Percentiles rank a stretch among this genome's conserved stretches.
Evolutionary conservation across 2,113 vertebrate species (phyloP).

Genomic region (Falcunculus frontatus): DNA sequence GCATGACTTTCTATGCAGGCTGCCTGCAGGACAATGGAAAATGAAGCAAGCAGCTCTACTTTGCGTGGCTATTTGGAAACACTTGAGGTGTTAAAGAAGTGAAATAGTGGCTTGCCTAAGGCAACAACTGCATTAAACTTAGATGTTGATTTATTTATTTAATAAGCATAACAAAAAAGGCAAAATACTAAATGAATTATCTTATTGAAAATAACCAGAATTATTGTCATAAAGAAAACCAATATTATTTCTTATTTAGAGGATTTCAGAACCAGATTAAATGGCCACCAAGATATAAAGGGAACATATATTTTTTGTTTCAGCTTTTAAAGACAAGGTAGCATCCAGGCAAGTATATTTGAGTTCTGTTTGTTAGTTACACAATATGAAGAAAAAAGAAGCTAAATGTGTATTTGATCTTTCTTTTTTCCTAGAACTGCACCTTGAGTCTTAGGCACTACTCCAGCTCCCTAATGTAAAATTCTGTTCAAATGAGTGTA

Average conservation of each 20-base stretch:
- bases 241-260: not conserved
- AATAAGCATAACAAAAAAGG: not conserved
- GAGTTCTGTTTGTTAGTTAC: not conserved
- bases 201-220: not conserved
- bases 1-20: not conserved
- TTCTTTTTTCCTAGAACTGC: not conserved
- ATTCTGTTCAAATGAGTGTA: not conserved
- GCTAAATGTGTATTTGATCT: not conserved
- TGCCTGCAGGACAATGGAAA: not conserved
- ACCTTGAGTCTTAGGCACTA: not conserved
- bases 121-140: not conserved
- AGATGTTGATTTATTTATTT: not conserved
- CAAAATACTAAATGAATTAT: not conserved
- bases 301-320: not conserved
- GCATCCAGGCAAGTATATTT: not conserved
- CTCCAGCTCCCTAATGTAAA: not conserved
- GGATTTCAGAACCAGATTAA: not conserved
- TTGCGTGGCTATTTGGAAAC: not conserved
- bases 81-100: not conserved
- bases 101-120: not conserved
- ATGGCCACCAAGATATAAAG: not conserved
- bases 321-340: not conserved
- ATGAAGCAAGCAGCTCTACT: not conserved
- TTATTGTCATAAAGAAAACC: not conserved
- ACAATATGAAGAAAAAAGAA: not conserved